Base-by-base conservation (phyloP, 92 coral and sea anemone species). In the Umimayanthus chanpuru region DNA sequence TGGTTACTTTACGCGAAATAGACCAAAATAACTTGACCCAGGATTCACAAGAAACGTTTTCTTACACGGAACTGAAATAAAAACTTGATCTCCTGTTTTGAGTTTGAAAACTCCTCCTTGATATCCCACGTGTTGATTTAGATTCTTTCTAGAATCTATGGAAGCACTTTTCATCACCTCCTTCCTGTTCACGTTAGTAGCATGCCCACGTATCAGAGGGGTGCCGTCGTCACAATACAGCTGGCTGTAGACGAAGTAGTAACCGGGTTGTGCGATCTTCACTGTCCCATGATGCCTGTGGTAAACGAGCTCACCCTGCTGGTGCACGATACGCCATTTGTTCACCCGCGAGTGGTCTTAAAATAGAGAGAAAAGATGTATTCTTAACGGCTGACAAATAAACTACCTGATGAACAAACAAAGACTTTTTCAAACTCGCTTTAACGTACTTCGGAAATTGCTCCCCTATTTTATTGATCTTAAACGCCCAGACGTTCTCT, bases 181-280 rank as follows among this genome's bases (percentile, higher is more conserved):
- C 66, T 28, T 44, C n/a, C 44, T 32, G 78, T 68, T 70, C 55
- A 83, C 53, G 9, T 70, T n/a, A 21, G 78, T 83, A 10, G 78
- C 70, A 41, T 83, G 77, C n/a, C 77, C 76, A 11, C 26, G 39
- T 12, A 4, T 9, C 85, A 40, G 38, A 12, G 44, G 65, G 5
- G 39, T 44, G 21, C 29, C 43, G 26, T 83, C 77, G 29, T 71
- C 55, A 70, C 78, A 68, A 6, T 68, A 4, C 40, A 83, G 30
- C 25, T 83, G 78, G 67, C 87, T 83, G 78, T 83, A 83, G 20
- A 83, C 39, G 44, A 83, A 83, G 28, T 83, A 83, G 21, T 26
- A 9, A 25, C 87, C 87, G 18, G 78, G 41, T 1, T 18, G 65
- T 3, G 5, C 9, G 44, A 83, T 83, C n/a, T 83, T 50, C 26